Evolutionary conservation across 2,113 vertebrate species (phyloP).

Genomic region (Girardinichthys multiradiatus): DNA sequence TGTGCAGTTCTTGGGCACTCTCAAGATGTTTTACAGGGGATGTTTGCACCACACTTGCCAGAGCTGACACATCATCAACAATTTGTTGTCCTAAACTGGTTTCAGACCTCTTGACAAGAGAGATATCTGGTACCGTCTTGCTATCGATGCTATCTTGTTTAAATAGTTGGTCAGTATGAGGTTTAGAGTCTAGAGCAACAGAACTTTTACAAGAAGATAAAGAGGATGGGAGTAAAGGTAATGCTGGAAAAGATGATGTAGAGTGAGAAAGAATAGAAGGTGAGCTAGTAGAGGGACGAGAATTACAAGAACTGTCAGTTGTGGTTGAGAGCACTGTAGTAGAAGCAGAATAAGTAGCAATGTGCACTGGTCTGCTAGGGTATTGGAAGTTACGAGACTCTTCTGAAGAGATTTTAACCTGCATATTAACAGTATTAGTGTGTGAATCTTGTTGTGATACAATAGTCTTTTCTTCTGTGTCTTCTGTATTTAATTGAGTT

Average conservation of each 20-base stretch:
- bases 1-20: neutral
- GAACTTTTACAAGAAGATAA: neutral
- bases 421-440: neutral
- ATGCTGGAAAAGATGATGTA: neutral
- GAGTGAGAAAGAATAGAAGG: neutral
- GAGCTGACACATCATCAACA: neutral
- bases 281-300: constrained; percentile 17
- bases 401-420: constrained; percentile 23
- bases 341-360: constrained; percentile 12
- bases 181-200: constrained; percentile 79
- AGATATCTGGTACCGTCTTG: constrained; percentile 27
- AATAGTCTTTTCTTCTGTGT: neutral
- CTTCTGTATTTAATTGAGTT: neutral
- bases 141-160: constrained; percentile 9
- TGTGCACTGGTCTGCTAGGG: neutral
- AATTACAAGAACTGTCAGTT: neutral
- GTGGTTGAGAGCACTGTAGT: constrained; percentile 16
- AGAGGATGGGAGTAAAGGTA: neutral
- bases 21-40: constrained; percentile 19
- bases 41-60: neutral
- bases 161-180: constrained; percentile 75
- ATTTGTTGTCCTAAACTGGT: neutral
- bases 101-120: constrained; percentile 22
- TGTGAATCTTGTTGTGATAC: constrained; percentile 10
- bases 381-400: constrained; percentile 9